Evolutionary conservation across 2,113 vertebrate species (phyloP), one percentile per base, ranked within the genome.

Genomic region (Neoarius graeffei): DNA sequence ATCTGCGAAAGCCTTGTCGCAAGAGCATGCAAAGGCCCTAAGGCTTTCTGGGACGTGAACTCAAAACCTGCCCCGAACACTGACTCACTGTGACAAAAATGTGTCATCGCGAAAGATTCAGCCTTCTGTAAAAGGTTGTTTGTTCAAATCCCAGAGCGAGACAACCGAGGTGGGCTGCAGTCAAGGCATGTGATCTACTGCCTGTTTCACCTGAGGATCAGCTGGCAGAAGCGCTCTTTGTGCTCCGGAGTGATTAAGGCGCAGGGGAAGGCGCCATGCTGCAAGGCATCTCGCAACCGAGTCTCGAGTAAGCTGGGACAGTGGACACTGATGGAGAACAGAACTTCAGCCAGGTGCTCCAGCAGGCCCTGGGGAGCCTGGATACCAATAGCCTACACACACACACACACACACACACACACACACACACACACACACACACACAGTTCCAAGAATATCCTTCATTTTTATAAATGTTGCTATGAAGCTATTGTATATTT

Each of bases 171-270:
- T 35, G 23, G 67, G 27, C 4, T 23, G 42, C 8, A 48, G 5
- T 19, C 17, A 13, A 54, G 23, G 9, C 4, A 27, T 6, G 42
- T 79, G 42, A 66, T n/a, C 81, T 19, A 56, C 4, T 54, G n/a
- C 15, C 1, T 6, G 15, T 35, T 14, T 0, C 92, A 99, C 98
- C 97, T 96, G 82, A 99, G 96, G 89, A 99, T 97, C 94, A 98
- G 97, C 93, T 98, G 97, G 87, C 94, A 96, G 92, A 99, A 99
- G 87, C 93, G 96, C 83, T 97, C 96, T 88, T 99, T 99, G 95
- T 98, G 97, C 93, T 98, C 97, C 0, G 94, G 88, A 79, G 96
- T 96, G 88, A 99, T 93, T 0, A 96, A 96, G 62, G 95, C 88
- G 0, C 97, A 97, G 59, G 97, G 98, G 85, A 99, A 99, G 25